Conservation (phyloP, 2,888 invertebrate species). For the Spilosoma lubricipeda region DNA sequence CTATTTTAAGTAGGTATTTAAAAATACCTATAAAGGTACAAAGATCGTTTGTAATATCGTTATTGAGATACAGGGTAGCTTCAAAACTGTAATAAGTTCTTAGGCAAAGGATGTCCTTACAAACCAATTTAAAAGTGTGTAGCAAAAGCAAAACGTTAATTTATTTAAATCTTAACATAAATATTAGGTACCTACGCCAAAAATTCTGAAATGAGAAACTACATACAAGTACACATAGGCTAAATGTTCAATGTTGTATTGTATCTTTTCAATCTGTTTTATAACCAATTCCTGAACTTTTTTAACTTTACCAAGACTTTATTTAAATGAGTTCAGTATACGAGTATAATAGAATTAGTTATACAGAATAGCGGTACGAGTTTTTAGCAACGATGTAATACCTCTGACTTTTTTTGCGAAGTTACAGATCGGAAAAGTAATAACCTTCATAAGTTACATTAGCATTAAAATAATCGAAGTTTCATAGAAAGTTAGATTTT, state of each 20-base stretch:
- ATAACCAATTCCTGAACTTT: not conserved
- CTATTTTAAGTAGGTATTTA: not conserved
- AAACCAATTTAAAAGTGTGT: not conserved
- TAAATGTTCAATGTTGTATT: not conserved
- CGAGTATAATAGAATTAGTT: too few relatives aligned
- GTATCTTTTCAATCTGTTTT: not conserved
- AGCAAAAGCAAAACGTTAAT: not conserved
- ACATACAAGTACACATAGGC: not conserved
- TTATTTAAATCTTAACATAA: not conserved
- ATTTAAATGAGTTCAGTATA: too few relatives aligned
- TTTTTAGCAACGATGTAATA: not conserved
- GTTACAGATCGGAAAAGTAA: slow-evolving; percentile 24
- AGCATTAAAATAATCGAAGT: slow-evolving; percentile 12
- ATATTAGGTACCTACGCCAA: not conserved
- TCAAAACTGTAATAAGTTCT: not conserved
- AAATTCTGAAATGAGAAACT: not conserved
- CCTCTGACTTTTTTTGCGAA: not conserved
- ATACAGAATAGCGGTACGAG: too few relatives aligned
- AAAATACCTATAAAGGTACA: slow-evolving; percentile 10
- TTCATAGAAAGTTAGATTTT: slow-evolving; percentile 20
- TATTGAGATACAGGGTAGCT: not conserved
- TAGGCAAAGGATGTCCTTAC: not conserved
- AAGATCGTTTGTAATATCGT: not conserved
- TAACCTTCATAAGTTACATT: slow-evolving; percentile 27
- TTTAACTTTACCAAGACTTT: not conserved